These are phyloP conservation scores for Scolopax rusticola DNA, from an alignment of 2,797 vertebrate species.

Conservation along the genomic window DNA sequence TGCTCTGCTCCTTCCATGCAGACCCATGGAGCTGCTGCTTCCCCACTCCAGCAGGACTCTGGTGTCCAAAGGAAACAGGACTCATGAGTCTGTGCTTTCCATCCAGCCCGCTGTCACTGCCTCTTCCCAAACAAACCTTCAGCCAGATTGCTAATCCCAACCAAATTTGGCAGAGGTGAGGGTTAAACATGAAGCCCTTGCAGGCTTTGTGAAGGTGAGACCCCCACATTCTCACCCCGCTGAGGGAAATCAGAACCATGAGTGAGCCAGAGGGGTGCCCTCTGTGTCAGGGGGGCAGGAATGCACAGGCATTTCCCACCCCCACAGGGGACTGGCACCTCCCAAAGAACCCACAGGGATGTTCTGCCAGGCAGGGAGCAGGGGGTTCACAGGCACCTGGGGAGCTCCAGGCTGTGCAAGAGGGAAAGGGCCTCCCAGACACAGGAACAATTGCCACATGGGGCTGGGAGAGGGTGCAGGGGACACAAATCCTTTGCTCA, in stretches of 20 bases:
- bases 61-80: neutral
- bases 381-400: neutral
- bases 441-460: neutral
- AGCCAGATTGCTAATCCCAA: neutral
- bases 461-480: neutral
- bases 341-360: neutral
- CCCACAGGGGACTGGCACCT: neutral
- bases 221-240: neutral
- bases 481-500: neutral
- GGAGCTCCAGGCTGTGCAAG: neutral
- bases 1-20: neutral
- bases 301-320: neutral
- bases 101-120: neutral
- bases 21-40: neutral
- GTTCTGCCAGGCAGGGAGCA: accelerated
- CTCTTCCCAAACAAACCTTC: neutral
- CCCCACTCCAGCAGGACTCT: neutral
- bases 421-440: neutral
- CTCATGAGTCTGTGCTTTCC: neutral
- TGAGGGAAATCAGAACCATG: accelerated
- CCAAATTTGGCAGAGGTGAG: neutral
- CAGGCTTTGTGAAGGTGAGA: neutral
- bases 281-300: neutral
- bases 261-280: accelerated
- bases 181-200: neutral